A percentile compares a stretch with the other conserved stretches of the same genome.
These are phyloP conservation scores for Piprites chloris DNA, from an alignment of 2,113 vertebrate genomes.

Conservation along the genomic window DNA sequence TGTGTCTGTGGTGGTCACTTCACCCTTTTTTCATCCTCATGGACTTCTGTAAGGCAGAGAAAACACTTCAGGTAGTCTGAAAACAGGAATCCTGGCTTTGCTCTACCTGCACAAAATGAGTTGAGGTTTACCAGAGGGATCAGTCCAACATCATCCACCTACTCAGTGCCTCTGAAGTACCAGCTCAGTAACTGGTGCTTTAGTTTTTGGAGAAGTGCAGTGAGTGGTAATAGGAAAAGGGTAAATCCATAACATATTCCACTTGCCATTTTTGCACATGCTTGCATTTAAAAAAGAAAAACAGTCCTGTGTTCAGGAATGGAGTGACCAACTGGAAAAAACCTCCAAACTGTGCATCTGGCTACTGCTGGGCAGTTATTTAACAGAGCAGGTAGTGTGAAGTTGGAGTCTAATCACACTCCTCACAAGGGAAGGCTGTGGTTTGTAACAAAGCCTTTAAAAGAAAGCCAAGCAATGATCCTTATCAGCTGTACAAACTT, in stretches of 20 bases:
- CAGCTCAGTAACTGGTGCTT: background rate
- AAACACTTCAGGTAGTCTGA: background rate
- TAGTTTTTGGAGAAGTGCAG: background rate
- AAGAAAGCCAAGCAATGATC: background rate
- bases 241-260: background rate
- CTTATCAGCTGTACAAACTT: constrained; percentile 1
- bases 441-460: background rate
- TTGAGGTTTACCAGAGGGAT: background rate
- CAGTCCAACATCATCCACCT: background rate
- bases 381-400: background rate
- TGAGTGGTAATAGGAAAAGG: background rate
- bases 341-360: background rate
- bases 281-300: background rate
- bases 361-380: background rate
- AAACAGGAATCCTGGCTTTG: background rate
- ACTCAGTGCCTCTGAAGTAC: background rate
- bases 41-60: background rate
- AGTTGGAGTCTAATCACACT: background rate
- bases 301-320: background rate
- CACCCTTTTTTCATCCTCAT: background rate
- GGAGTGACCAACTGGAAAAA: background rate
- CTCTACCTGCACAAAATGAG: background rate
- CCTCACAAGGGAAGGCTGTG: background rate
- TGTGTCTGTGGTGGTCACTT: background rate
- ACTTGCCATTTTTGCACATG: background rate